Evolutionary conservation across 2,888 invertebrate genomes (phyloP), one percentile per base, ranked within the genome.

Genomic region (Sthenelais limicola): DNA sequence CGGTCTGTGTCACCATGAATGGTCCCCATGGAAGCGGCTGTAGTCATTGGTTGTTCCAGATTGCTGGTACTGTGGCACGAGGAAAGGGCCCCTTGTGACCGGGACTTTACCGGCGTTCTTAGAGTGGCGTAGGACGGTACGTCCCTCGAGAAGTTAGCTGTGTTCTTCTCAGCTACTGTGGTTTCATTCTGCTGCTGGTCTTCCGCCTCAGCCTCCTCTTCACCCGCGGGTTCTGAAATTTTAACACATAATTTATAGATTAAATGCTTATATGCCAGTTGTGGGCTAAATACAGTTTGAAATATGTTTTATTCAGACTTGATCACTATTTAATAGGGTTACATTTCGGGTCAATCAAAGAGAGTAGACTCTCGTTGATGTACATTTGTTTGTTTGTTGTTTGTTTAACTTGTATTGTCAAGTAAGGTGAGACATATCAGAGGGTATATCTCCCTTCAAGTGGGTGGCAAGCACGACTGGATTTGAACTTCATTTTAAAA

Each of bases 11-110:
- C 62, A 26, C 62, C 62, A 43, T 38, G 62, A 24, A 62, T 62
- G 24, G 62, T 62, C 43, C 62, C 62, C 62, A 62, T 62, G 38
- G 62, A 62, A 43, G 33, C 26, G 62, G 62, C 62, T 12, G 62
- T 62, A 43, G 35, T 35, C 24, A 62, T 43, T 12, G 68, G 51
- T 38, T 28, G 33, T 30, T 48, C 47, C 51, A 32, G 33, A 26
- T 33, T 68, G 38, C 67, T 43, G 26, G 24, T 38, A 48, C 43
- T 67, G 52, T 68, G 49, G 5, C 30, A 35, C 21, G 49, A 51
- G 7, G 49, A 35, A 32, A 33, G 49, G 3, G 35, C 68, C 24
- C 49, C 49, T 21, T 68, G 49, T n/a, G 49, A 68, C 3, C 68
- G 28, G 33, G 49, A 48, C 24, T 49, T 51, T 4, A 51, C 51